These are phyloP conservation scores for Pseudomugil tenellus DNA, from an alignment of 2,797 vertebrate species.

Conservation along the genomic window DNA sequence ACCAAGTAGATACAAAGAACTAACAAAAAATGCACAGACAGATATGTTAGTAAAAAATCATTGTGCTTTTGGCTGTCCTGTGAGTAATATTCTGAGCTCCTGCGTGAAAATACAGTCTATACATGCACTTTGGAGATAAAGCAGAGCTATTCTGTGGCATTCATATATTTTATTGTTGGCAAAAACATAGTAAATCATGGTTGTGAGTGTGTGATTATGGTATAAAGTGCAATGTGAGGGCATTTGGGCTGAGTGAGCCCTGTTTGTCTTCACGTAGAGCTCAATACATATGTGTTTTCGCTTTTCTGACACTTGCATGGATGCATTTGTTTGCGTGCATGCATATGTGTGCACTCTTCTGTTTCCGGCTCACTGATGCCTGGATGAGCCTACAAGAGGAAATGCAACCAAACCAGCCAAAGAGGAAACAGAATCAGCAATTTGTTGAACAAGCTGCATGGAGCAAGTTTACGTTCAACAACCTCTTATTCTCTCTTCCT, in stretches of 20 bases:
- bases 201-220: conserved; percentile 37
- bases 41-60: conserved; percentile 70
- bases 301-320: conserved; percentile 31
- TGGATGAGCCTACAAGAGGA: conserved; percentile 26
- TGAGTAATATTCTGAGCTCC: conserved; percentile 68
- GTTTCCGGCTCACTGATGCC: conserved; percentile 30
- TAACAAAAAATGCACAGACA: conserved; percentile 17
- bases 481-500: background rate
- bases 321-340: conserved; percentile 32
- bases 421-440: conserved; percentile 34
- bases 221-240: conserved; percentile 78
- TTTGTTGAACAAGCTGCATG: conserved; percentile 37
- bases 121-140: conserved; percentile 59
- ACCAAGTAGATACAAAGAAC: conserved; percentile 21
- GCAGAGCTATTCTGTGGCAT: conserved; percentile 36
- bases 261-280: conserved; percentile 43
- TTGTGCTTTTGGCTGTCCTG: conserved; percentile 79
- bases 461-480: conserved; percentile 35
- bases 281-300: conserved; percentile 17
- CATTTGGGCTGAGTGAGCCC: conserved; percentile 62
- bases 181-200: conserved; percentile 48
- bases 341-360: conserved; percentile 34
- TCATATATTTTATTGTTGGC: conserved; percentile 42
- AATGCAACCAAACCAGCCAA: conserved; percentile 31
- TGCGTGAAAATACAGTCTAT: conserved; percentile 41